Evolutionary conservation across 2,888 invertebrate species (phyloP).

Genomic region (Beris chalybata): DNA sequence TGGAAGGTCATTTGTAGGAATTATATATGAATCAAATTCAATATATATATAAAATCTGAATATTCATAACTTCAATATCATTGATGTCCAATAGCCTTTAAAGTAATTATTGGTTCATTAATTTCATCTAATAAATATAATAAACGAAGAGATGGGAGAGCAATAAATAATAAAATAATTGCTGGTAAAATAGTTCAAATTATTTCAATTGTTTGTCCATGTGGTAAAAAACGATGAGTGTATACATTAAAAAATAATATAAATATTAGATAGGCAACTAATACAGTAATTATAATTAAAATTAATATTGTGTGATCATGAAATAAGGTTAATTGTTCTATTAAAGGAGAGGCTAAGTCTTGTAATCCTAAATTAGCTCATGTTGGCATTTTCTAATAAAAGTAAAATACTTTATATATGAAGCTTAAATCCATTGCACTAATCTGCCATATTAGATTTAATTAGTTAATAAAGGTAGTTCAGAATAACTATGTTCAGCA

Average conservation of each 20-base stretch:
- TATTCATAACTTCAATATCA: constrained; percentile 71
- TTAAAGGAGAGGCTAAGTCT: constrained; percentile 65
- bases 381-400: constrained; percentile 65
- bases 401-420: constrained; percentile 64
- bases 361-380: constrained; percentile 63
- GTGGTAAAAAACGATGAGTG: constrained; percentile 62
- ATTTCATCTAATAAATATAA: constrained; percentile 66
- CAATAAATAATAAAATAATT: constrained; percentile 65
- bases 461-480: constrained; percentile 55
- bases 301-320: constrained; percentile 66
- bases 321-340: constrained; percentile 69
- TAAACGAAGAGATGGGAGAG: constrained; percentile 63
- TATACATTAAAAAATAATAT: constrained; percentile 62
- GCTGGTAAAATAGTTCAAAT: constrained; percentile 67
- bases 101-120: constrained; percentile 61
- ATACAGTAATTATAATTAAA: constrained; percentile 63
- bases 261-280: constrained; percentile 63
- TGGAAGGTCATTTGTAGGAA: no score
- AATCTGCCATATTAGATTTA: no score
- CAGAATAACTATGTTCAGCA: constrained; percentile 63
- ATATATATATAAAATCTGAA: no score
- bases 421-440: constrained; percentile 68
- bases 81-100: constrained; percentile 68
- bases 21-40: no score
- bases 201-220: constrained; percentile 65